Base-by-base conservation (phyloP, 1,140 invertebrate genomes). In the Drosophila setifemur region DNA sequence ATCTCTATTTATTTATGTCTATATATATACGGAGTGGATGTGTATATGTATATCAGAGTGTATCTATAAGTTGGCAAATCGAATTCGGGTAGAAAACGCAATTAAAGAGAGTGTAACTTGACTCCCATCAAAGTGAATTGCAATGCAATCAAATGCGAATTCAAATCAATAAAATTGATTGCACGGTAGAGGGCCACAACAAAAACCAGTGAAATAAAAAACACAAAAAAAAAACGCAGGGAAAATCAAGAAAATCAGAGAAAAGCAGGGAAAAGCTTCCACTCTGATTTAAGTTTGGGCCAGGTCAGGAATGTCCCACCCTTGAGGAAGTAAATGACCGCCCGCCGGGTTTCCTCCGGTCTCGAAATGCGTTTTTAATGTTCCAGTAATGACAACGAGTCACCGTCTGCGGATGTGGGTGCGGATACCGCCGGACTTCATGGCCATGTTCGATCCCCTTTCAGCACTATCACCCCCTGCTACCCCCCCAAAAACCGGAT, bases 161-260 rank as follows among this genome's bases (percentile, higher is more conserved):
- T 52, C 33, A 52, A 82, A 83, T 83, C 78, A 83, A 78, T 83
- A 70, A 78, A 85, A 78, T 77, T 83, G 78, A 83, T 83, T 82
- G 69, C 16, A 11, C 28, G 35, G 9, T 47, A 49, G 33, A 29
- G 19, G 12, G 2, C 28, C 19, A 21, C 28, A 45, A 4, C 3
- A 37, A 42, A 29, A 66, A 9, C 3, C 6, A n/a, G 42, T 9
- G 5, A 25, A 12, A 37, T 43, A 11, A 16, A n/a, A 6, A 21
- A 16, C 12, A 14, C 8, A 8, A n/a, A n/a, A n/a, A n/a, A 5
- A 54, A 16, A 14, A 42, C 3, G 29, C 3, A 23, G 18, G 1
- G 29, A 23, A 42, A 37, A 63, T 47, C 21, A 60, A 50, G 44
- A 48, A 16, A 40, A 3, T 6, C 19, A 39, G 25, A 1, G 14